phyloP scores from a whole-genome alignment of 2,113 vertebrate species.

The Mirounga angustirostris region DNA sequence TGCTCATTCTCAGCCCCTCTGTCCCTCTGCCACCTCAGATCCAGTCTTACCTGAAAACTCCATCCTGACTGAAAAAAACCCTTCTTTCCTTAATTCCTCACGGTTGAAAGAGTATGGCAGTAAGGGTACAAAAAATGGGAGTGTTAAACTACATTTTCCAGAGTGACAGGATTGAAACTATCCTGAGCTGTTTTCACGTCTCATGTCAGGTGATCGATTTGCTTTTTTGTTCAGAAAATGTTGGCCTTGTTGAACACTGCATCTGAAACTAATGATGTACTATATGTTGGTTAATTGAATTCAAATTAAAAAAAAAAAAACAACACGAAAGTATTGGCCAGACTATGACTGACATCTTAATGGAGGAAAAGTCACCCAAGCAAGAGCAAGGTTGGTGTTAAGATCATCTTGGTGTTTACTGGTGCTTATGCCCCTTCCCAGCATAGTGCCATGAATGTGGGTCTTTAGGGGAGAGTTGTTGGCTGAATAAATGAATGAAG shows the following conservation, averaged over 20 bases:
- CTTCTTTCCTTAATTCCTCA: not conserved
- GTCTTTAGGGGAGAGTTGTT: not conserved
- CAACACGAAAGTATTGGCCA: not conserved
- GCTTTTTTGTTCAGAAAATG: not conserved
- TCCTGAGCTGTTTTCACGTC: not conserved
- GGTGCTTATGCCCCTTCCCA: not conserved
- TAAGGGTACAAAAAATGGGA: not conserved
- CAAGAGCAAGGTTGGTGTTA: fast-evolving
- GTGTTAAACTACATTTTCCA: not conserved
- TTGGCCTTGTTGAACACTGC: not conserved
- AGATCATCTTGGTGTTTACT: not conserved
- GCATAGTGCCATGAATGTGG: fast-evolving
- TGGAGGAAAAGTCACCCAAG: not conserved
- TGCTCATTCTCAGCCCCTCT: not conserved
- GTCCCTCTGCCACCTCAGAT: not conserved
- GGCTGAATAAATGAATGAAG: not conserved
- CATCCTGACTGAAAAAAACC: not conserved
- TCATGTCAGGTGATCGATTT: not conserved
- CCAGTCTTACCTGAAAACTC: not conserved
- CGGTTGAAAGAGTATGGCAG: not conserved
- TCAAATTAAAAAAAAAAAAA: not conserved
- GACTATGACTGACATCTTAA: not conserved
- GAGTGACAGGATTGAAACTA: not conserved
- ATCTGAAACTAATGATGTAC: not conserved
- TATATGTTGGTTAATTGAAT: not conserved